Conservation (phyloP, 1,140 invertebrate species). For the Trichogramma pretiosum region DNA sequence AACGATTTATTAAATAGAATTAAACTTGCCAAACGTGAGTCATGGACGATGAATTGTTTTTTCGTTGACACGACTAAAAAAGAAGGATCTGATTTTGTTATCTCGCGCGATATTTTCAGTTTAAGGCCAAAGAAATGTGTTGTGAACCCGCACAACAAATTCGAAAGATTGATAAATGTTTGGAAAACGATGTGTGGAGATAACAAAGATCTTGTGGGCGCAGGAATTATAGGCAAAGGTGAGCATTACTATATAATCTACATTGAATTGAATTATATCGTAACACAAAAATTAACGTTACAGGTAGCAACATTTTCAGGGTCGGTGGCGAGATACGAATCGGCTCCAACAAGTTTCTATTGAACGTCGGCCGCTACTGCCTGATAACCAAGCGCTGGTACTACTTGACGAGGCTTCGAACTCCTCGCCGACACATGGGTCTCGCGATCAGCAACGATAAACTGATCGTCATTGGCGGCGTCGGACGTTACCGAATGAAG, state of each 20-base stretch:
- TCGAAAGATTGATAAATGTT: constrained; percentile 18
- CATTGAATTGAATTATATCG: background rate
- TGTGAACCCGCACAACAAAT: constrained; percentile 10
- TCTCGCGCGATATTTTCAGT: background rate
- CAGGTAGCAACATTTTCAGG: constrained; percentile 24
- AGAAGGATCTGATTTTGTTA: too few relatives aligned
- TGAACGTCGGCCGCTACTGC: constrained; percentile 25
- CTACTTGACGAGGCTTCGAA: constrained; percentile 15
- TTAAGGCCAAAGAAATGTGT: constrained; percentile 11
- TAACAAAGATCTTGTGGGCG: constrained; percentile 20
- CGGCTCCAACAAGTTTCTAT: constrained; percentile 21
- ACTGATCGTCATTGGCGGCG: constrained; percentile 22
- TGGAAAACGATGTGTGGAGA: constrained; percentile 16
- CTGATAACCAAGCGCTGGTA: constrained; percentile 22
- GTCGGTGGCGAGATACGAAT: constrained; percentile 24
- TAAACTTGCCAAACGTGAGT: too few relatives aligned
- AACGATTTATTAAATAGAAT: too few relatives aligned
- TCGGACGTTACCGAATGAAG: constrained; percentile 21
- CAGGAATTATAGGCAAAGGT: constrained; percentile 24
- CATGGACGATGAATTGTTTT: constrained; percentile 12
- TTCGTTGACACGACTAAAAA: constrained; percentile 13
- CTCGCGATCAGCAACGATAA: constrained; percentile 22
- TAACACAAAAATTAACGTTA: background rate
- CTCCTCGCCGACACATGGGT: constrained; percentile 23
- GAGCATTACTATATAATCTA: constrained; percentile 5